A percentile compares a stretch with the other conserved stretches of the same genome.
These are phyloP conservation scores for Drosophila kikkawai DNA, from an alignment of 1,140 invertebrate species.

Conservation along the genomic window DNA sequence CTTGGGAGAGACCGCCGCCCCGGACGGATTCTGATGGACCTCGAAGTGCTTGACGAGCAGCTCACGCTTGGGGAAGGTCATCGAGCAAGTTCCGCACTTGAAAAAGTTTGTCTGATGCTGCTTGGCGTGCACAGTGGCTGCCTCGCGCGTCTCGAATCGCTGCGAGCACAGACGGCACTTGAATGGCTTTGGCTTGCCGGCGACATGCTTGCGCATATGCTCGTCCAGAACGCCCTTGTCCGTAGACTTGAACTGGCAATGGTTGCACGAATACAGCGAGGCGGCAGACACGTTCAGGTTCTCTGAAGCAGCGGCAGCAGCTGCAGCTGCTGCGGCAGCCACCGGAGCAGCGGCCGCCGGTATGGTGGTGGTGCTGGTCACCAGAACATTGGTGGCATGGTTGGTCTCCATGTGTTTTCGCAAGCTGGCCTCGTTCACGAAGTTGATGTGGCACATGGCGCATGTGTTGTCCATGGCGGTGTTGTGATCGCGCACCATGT, in stretches of 20 bases:
- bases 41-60: slow-evolving; percentile 82
- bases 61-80: slow-evolving; percentile 82
- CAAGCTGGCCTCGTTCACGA: slow-evolving; percentile 77
- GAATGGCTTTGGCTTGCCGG: slow-evolving; percentile 81
- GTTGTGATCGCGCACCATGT: slow-evolving; percentile 81
- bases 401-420: slow-evolving; percentile 84
- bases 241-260: slow-evolving; percentile 82
- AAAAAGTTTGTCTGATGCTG: slow-evolving; percentile 83
- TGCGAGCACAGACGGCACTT: slow-evolving; percentile 84
- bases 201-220: slow-evolving; percentile 79
- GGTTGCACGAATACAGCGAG: slow-evolving; percentile 77
- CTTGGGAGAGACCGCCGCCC: slow-evolving; percentile 26
- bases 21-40: slow-evolving; percentile 64
- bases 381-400: slow-evolving; percentile 81
- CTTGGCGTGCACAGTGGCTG: slow-evolving; percentile 82
- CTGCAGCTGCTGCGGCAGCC: slow-evolving; percentile 57
- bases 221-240: slow-evolving; percentile 79
- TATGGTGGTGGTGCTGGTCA: slow-evolving; percentile 81
- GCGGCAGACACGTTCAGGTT: slow-evolving; percentile 42
- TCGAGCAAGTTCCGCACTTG: slow-evolving; percentile 83
- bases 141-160: slow-evolving; percentile 82
- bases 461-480: slow-evolving; percentile 82
- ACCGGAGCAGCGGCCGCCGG: slow-evolving; percentile 68
- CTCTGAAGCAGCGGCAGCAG: slow-evolving; percentile 61
- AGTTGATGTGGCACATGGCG: slow-evolving; percentile 82